Percentiles rank a stretch among this genome's conserved stretches.
phyloP scores from a whole-genome alignment of 1,140 invertebrate genomes.

The Diorhabda sublineata region DNA sequence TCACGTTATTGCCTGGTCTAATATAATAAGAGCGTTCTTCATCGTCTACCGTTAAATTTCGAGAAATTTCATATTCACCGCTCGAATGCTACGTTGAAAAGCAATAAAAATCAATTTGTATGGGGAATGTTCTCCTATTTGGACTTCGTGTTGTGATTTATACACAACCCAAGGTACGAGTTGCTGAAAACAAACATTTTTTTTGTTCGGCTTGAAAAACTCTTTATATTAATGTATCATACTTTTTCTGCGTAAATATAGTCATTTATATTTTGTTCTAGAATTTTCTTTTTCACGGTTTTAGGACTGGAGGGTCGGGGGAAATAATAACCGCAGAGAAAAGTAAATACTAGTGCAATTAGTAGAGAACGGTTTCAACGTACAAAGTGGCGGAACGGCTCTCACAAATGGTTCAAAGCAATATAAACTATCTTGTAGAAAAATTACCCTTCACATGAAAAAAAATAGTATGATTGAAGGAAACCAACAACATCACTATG shows the following conservation, averaged over 20 bases:
- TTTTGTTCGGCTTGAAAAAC: slow-evolving; percentile 1
- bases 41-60: neutral
- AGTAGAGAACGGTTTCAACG: too few species aligned
- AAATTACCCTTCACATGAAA: too few species aligned
- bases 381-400: too few species aligned
- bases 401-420: too few species aligned
- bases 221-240: slow-evolving; percentile 3
- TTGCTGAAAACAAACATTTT: neutral
- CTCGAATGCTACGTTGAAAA: neutral
- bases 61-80: slow-evolving; percentile 2
- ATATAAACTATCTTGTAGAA: too few species aligned
- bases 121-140: neutral
- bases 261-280: neutral
- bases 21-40: neutral
- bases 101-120: slow-evolving; percentile 3
- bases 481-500: too few species aligned
- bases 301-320: neutral
- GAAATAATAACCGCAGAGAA: too few species aligned
- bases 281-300: neutral
- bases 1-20: neutral
- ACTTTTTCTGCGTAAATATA: neutral
- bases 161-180: neutral
- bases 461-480: too few species aligned
- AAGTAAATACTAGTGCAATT: too few species aligned
- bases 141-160: neutral